Percentiles rank a stretch among this genome's conserved stretches.
phyloP scores from a whole-genome alignment of 2,797 vertebrate species.

The Cetoscarus ocellatus region DNA sequence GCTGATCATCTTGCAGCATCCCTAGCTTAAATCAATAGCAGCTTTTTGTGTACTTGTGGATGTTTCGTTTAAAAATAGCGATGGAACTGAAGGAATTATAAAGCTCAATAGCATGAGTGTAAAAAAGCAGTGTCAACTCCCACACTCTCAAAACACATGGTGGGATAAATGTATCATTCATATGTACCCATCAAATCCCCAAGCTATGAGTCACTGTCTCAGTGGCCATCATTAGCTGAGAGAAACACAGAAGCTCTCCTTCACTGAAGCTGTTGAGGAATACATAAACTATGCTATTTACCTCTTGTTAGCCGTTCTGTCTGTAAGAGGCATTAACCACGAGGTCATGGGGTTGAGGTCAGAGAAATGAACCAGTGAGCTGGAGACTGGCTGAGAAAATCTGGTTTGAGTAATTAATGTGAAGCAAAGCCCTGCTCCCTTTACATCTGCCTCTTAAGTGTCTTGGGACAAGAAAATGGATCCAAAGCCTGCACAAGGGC shows the following conservation, averaged over 20 bases:
- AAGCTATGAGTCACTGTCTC: conserved; percentile 22
- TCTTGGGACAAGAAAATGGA: conserved; percentile 30
- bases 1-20: too few species aligned
- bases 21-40: background rate
- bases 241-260: conserved; percentile 22
- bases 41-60: conserved; percentile 13
- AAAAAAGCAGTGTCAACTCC: background rate
- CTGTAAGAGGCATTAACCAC: background rate
- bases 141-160: background rate
- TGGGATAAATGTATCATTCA: conserved; percentile 24
- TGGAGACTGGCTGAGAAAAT: conserved; percentile 14
- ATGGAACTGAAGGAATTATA: conserved; percentile 10
- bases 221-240: background rate
- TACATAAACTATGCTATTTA: background rate
- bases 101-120: background rate
- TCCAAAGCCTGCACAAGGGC: conserved; percentile 7
- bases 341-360: background rate
- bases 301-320: background rate
- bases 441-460: conserved; percentile 14
- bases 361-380: conserved; percentile 3
- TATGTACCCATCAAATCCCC: conserved; percentile 5
- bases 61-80: conserved; percentile 6
- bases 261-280: background rate
- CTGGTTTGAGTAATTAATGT: conserved; percentile 8
- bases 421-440: conserved; percentile 25